phyloP scores from a whole-genome alignment of 2,797 vertebrate genomes.

The Anguilla obscura region DNA sequence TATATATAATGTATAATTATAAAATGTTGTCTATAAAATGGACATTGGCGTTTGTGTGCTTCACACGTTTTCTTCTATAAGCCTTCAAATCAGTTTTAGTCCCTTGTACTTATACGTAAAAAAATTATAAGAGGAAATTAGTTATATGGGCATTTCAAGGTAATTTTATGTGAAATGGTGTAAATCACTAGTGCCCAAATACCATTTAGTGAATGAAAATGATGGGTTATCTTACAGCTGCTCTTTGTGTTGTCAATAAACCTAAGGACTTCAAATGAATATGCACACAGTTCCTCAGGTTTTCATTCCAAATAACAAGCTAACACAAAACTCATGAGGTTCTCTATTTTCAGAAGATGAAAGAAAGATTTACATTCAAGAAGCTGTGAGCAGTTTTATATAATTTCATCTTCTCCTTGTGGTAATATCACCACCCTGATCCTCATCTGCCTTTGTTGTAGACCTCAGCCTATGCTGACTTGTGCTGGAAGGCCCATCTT shows the following conservation, averaged over 20 bases:
- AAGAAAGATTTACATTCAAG: not conserved
- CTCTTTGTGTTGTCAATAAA: not conserved
- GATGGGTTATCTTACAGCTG: not conserved
- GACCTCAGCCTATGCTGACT: conserved; percentile 74
- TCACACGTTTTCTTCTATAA: not conserved
- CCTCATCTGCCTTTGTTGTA: conserved; percentile 72
- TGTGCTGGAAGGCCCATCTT: conserved; percentile 73
- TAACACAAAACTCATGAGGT: not conserved
- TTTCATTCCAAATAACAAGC: not conserved
- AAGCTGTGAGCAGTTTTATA: conserved; percentile 53
- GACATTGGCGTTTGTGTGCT: not conserved
- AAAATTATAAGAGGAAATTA: not conserved
- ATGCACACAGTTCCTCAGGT: not conserved
- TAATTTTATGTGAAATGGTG: not conserved
- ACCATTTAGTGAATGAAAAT: not conserved
- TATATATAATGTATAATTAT: not conserved
- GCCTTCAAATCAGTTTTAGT: not conserved
- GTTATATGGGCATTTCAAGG: not conserved
- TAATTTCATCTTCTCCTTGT: conserved; percentile 86
- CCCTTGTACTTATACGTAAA: not conserved
- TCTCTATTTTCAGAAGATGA: not conserved
- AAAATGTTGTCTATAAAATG: not conserved
- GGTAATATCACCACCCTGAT: conserved; percentile 84
- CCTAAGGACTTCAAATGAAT: not conserved
- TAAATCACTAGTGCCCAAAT: not conserved